Evolutionary conservation across 2,888 invertebrate species (phyloP).

Genomic region (Cryptus viduatorius): DNA sequence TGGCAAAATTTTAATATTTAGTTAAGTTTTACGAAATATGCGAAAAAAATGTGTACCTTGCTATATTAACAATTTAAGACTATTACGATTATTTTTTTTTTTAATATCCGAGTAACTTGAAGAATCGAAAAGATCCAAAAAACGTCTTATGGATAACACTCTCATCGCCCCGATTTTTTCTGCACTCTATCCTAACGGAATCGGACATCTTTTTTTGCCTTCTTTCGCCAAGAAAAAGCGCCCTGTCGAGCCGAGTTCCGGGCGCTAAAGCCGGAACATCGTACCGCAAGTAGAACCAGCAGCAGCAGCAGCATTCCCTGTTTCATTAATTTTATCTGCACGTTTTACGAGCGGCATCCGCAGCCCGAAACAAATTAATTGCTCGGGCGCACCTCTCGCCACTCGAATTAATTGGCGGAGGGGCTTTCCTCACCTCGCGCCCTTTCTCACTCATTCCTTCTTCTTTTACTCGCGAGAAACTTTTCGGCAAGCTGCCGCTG

Average conservation of each 20-base stretch:
- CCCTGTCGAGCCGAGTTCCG: conserved; percentile 25
- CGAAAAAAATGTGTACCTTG: too few species aligned
- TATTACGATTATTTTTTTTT: too few species aligned
- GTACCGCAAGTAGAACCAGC: conserved; percentile 34
- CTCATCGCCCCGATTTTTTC: conserved; percentile 5
- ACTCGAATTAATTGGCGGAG: conserved; percentile 78
- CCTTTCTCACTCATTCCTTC: conserved; percentile 11
- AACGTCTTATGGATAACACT: neutral
- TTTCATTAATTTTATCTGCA: conserved; percentile 80
- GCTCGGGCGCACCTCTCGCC: conserved; percentile 73
- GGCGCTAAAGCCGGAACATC: conserved; percentile 35
- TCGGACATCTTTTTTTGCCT: neutral
- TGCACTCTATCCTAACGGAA: neutral
- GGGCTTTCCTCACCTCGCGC: conserved; percentile 44
- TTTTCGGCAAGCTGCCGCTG: conserved; percentile 20
- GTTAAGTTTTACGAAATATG: too few species aligned
- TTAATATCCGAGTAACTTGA: too few species aligned
- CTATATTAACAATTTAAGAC: too few species aligned
- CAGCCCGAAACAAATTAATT: conserved; percentile 79
- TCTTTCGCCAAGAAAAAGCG: neutral
- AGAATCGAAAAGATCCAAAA: neutral
- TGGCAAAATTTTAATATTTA: too few species aligned
- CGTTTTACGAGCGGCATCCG: conserved; percentile 79
- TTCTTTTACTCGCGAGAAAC: conserved; percentile 22
- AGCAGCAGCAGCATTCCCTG: conserved; percentile 63